Evolutionary conservation across 2,797 vertebrate species (phyloP).

Genomic region (Erethizon dorsatum): DNA sequence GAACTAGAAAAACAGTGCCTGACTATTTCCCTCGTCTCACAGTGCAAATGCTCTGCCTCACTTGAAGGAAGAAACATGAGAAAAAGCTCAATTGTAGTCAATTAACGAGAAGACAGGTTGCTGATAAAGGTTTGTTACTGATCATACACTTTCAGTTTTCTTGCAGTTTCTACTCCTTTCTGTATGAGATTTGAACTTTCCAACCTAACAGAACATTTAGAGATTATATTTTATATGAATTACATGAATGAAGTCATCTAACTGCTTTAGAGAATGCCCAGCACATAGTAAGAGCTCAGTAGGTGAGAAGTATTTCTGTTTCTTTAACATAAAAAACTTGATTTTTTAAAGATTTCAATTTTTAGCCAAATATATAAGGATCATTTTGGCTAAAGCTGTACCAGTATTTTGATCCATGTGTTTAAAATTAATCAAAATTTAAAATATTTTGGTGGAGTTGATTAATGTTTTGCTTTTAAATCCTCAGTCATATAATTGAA

Average conservation of each 20-base stretch:
- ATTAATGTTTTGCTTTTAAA: conserved; percentile 53
- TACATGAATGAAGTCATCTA: not conserved
- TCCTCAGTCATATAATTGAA: not conserved
- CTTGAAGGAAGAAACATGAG: not conserved
- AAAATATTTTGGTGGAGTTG: not conserved
- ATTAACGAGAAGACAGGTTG: not conserved
- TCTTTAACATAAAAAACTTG: not conserved
- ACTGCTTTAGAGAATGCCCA: not conserved
- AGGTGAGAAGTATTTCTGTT: not conserved
- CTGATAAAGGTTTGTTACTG: not conserved
- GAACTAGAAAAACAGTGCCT: not conserved
- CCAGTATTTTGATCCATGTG: not conserved
- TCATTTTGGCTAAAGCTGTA: not conserved
- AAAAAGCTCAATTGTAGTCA: not conserved
- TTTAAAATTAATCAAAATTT: conserved; percentile 36
- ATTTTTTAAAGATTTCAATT: not conserved
- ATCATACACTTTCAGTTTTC: not conserved
- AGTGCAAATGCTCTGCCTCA: not conserved
- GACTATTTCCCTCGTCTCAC: not conserved
- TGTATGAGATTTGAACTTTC: not conserved
- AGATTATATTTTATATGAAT: not conserved
- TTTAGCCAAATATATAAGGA: not conserved
- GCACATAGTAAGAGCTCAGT: not conserved
- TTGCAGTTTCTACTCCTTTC: not conserved
- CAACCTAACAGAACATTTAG: not conserved